Base-by-base conservation (phyloP, 2,888 invertebrate species). In the Saturnia japonica region DNA sequence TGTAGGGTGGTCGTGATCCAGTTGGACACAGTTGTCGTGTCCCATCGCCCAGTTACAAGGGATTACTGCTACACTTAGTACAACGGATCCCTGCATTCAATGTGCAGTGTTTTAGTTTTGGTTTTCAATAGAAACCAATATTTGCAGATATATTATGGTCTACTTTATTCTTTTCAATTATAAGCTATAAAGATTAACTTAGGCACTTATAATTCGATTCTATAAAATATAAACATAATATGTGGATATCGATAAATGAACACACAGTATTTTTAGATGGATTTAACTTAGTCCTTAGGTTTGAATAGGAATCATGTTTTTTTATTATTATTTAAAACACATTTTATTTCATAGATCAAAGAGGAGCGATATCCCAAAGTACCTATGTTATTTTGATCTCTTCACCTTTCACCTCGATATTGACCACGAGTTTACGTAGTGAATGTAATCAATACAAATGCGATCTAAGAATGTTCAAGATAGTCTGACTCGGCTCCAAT, bases 361-460 rank as follows among this genome's bases (percentile, higher is more conserved):
- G 6, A 19, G 34, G 9, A 25, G 12, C 11, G 22, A 25, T 34
- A 28, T 25, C 11, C 0, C 0, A 28, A 60, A 60, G 16, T 62
- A 62, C 28, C 34, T 34, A 34, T 6, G 22, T 57, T 57, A 51
- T 51, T 51, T 51, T 51, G 47, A 51, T 51, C 4, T 19, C 19
- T 51, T 51, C 11, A 51, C 47, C 43, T 71, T 74, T 74, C 75
- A 72, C 68, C 72, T 68, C 67, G 40, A 70, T 75, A 75, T 74
- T 72, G 76, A 77, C 73, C 51, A 69, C 51, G 69, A 51, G 47
- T 51, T 66, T 69, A 66, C 62, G 71, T 78, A 81, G 83, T 79
- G 77, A 75, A 74, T 77, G 86, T 91, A 91, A 93, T 91, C 90
- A 91, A 89, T 87, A 91, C 87, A 92, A 93, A 92, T 91, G 89